phyloP scores from a whole-genome alignment of 30 jellyfish, hydroid and myxozoan species.

The Aurelia aurita region DNA sequence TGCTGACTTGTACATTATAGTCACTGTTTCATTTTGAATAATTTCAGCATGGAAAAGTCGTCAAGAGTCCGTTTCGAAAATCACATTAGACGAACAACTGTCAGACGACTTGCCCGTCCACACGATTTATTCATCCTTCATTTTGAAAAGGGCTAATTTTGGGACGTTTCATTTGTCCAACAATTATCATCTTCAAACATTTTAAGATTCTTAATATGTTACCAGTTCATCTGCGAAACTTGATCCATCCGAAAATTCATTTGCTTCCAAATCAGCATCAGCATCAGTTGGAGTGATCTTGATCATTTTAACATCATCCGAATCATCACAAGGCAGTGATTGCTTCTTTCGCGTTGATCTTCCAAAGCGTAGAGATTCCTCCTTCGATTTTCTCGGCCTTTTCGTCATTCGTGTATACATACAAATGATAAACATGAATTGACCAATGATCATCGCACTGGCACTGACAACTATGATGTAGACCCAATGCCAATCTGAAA shows the following conservation, averaged over 20 bases:
- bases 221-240: slow-evolving; percentile 39
- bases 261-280: background rate
- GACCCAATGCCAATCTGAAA: slow-evolving; percentile 74
- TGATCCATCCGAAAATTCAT: slow-evolving; percentile 43
- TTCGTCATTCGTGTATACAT: slow-evolving; percentile 4
- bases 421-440: slow-evolving; percentile 36
- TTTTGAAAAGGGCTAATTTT: no score
- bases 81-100: no score
- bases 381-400: background rate
- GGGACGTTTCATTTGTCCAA: no score
- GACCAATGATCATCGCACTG: slow-evolving; percentile 28
- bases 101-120: no score
- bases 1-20: no score
- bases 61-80: no score
- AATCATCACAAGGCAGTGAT: slow-evolving; percentile 21
- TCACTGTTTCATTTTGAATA: no score
- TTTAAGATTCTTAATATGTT: background rate
- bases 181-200: no score
- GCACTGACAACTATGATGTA: slow-evolving; percentile 22
- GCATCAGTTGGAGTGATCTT: slow-evolving; percentile 46
- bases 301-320: slow-evolving; percentile 51
- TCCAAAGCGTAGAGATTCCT: slow-evolving; percentile 14
- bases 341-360: background rate
- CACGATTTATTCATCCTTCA: no score
- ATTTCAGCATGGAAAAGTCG: no score